phyloP scores from a whole-genome alignment of 2,888 invertebrate species.

The Amblyteles armatorius region DNA sequence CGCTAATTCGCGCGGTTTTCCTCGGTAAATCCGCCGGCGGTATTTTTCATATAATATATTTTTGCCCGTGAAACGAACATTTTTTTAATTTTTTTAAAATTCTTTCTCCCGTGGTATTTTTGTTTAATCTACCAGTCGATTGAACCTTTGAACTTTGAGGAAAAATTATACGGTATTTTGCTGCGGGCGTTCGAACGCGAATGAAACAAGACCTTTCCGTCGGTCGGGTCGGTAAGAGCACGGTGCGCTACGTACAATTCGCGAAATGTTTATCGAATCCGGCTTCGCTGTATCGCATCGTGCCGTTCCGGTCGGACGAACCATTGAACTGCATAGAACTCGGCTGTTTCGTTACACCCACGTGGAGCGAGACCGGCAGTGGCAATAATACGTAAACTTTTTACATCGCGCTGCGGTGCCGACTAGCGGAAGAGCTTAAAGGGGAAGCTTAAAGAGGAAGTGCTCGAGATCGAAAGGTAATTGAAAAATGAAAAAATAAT shows the following conservation, averaged over 20 bases:
- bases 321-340: background rate
- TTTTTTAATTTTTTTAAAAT: background rate
- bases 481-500: background rate
- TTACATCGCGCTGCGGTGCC: background rate
- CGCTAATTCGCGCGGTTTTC: background rate
- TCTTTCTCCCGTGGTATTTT: background rate
- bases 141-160: constrained; percentile 41
- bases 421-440: background rate
- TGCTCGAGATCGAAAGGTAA: background rate
- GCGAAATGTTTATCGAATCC: constrained; percentile 40
- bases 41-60: background rate
- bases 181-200: constrained; percentile 18
- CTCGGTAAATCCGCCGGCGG: background rate
- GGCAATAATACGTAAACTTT: constrained; percentile 3
- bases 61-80: background rate
- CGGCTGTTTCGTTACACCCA: constrained; percentile 12
- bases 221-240: background rate
- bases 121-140: background rate
- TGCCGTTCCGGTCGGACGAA: constrained; percentile 22
- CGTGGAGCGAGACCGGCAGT: background rate
- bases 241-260: background rate
- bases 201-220: constrained; percentile 32
- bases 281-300: constrained; percentile 21
- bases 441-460: background rate
- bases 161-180: constrained; percentile 27